These are phyloP conservation scores for Aradus depressus DNA, from an alignment of 2,888 invertebrate species.

Conservation along the genomic window DNA sequence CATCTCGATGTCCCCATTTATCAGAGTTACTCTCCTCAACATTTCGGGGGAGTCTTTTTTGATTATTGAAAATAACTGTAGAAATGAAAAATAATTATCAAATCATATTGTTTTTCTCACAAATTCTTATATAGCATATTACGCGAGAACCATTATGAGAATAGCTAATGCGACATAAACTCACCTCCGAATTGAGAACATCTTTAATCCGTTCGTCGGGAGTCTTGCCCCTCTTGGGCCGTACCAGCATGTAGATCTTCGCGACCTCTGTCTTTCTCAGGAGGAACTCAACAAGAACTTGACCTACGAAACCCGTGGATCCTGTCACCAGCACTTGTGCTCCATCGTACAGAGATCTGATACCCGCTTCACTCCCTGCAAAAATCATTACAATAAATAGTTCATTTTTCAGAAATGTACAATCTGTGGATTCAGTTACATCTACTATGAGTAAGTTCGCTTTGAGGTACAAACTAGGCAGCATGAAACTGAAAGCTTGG, in stretches of 20 bases:
- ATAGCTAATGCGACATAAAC: no score
- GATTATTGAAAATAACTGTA: constrained; percentile 4
- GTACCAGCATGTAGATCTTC: constrained; percentile 9
- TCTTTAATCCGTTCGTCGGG: constrained; percentile 9
- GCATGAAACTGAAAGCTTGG: no score
- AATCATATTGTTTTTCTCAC: no score
- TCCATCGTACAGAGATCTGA: background rate
- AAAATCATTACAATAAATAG: no score
- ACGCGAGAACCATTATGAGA: no score
- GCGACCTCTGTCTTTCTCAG: constrained; percentile 9
- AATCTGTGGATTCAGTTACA: no score
- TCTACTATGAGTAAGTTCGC: no score
- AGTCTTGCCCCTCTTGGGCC: constrained; percentile 6
- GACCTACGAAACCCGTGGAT: constrained; percentile 9
- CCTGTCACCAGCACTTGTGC: constrained; percentile 11
- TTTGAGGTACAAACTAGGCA: no score
- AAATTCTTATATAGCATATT: no score
- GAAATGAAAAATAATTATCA: background rate
- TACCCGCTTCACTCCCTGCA: no score
- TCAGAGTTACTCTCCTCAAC: background rate
- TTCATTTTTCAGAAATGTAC: no score
- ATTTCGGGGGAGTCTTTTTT: background rate
- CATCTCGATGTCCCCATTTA: constrained; percentile 8
- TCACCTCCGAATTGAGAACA: constrained; percentile 3
- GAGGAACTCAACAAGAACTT: constrained; percentile 6